Conservation (phyloP, 2,113 vertebrate genomes). For the Panthera tigris region DNA sequence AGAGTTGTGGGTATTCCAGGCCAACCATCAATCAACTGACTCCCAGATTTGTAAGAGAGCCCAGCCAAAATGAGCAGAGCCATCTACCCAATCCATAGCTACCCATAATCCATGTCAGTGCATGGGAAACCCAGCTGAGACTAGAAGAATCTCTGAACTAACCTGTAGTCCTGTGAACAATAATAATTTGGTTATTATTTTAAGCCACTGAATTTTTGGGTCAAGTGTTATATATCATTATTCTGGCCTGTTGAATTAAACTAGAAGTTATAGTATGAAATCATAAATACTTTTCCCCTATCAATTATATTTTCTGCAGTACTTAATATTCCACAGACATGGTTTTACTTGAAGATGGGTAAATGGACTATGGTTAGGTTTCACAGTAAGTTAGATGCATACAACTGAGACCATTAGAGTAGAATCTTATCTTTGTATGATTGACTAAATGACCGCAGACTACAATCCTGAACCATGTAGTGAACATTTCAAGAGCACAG, state of each 20-base stretch:
- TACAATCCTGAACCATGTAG: background rate
- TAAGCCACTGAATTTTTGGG: background rate
- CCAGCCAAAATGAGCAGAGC: background rate
- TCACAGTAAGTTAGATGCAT: background rate
- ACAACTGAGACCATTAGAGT: background rate
- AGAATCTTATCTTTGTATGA: background rate
- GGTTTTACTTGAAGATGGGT: background rate
- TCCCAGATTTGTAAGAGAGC: fast-evolving
- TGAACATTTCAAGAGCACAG: background rate
- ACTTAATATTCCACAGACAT: background rate
- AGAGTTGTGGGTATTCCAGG: background rate
- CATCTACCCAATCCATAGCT: background rate
- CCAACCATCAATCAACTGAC: background rate
- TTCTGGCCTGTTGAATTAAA: background rate
- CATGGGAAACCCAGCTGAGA: background rate
- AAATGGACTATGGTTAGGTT: background rate
- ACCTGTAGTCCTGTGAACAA: background rate
- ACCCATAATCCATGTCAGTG: background rate
- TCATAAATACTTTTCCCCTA: background rate
- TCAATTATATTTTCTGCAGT: background rate
- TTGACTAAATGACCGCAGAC: background rate
- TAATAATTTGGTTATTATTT: background rate
- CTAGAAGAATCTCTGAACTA: background rate
- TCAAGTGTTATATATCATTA: background rate
- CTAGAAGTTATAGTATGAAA: background rate